A percentile compares a stretch with the other conserved stretches of the same genome.
Evolutionary conservation across 2,888 invertebrate genomes (phyloP).

Genomic region (Melanargia galathea): DNA sequence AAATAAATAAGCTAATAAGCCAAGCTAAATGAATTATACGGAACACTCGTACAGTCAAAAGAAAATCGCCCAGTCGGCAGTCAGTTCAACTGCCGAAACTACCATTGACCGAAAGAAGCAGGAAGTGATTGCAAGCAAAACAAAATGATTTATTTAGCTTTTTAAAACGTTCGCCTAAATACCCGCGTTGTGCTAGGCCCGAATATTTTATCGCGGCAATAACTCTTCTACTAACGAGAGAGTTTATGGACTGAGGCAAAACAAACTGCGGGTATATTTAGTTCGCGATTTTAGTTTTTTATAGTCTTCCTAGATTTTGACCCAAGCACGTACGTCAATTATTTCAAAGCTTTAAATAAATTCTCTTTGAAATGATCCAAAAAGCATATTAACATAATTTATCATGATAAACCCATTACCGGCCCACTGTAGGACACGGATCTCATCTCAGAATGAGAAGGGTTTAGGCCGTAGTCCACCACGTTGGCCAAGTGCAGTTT

Average conservation of each 20-base stretch:
- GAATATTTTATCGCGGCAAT: conserved; percentile 14
- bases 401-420: no score
- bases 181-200: not conserved
- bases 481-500: no score
- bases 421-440: no score
- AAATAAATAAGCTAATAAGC: no score
- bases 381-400: no score
- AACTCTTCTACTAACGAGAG: conserved; percentile 6
- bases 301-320: not conserved
- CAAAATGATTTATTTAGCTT: conserved; percentile 10
- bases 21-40: not conserved
- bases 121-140: conserved; percentile 17
- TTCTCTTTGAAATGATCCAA: no score
- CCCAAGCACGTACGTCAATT: no score
- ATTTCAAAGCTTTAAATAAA: no score
- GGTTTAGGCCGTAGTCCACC: no score
- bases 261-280: not conserved
- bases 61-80: not conserved
- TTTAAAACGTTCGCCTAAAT: conserved; percentile 16
- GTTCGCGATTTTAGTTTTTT: not conserved
- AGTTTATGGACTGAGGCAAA: conserved; percentile 1
- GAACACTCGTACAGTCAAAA: not conserved
- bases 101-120: conserved; percentile 9
- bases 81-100: not conserved
- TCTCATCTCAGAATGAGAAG: no score